These are phyloP conservation scores for Hyposoter dolosus DNA, from an alignment of 2,888 invertebrate species.

Conservation along the genomic window DNA sequence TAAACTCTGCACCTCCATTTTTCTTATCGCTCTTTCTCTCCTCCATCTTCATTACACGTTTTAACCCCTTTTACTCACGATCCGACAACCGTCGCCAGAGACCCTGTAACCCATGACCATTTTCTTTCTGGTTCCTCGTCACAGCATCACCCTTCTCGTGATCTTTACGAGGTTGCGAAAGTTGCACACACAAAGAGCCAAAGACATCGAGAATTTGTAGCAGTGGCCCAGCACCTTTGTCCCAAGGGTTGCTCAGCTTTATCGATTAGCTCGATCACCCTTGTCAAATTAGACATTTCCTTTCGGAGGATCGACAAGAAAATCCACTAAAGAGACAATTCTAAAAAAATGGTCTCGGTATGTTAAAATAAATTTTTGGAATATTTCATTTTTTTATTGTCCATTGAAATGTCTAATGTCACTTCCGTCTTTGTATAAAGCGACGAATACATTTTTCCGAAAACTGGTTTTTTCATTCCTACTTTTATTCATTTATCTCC, in stretches of 20 bases:
- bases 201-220: not conserved
- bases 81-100: conserved; percentile 42
- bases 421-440: not conserved
- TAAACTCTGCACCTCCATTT: conserved; percentile 33
- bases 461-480: not conserved
- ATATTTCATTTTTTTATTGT: too few species aligned
- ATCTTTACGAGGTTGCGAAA: conserved; percentile 31
- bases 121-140: conserved; percentile 43
- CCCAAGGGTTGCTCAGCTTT: not conserved
- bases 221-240: not conserved
- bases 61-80: conserved; percentile 65
- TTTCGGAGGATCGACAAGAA: not conserved
- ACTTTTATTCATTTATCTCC: not conserved
- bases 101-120: conserved; percentile 41
- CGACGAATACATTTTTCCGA: not conserved
- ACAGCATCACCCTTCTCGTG: not conserved
- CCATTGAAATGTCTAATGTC: not conserved
- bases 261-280: conserved; percentile 1
- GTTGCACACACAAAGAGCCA: not conserved
- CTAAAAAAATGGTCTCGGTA: not conserved
- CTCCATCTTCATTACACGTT: conserved; percentile 63
- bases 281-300: conserved; percentile 12
- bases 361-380: not conserved
- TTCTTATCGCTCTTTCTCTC: conserved; percentile 55
- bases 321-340: not conserved